Conservation (phyloP, 2,113 vertebrate species). For the Physeter macrocephalus region DNA sequence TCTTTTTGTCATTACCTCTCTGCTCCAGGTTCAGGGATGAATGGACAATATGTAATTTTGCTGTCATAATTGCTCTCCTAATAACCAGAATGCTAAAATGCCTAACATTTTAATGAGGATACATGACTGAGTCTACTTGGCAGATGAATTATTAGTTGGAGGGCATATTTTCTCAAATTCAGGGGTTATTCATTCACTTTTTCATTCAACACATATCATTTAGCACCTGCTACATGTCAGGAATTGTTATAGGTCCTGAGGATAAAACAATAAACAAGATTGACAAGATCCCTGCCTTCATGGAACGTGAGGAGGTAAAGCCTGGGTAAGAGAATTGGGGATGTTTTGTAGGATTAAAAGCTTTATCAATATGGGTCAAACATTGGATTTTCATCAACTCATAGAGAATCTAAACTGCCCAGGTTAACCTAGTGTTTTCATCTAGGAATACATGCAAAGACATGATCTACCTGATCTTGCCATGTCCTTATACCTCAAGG, state of each 20-base stretch:
- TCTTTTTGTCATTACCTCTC: neutral
- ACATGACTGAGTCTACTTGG: neutral
- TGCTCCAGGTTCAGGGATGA: neutral
- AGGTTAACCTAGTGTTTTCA: neutral
- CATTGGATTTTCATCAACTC: neutral
- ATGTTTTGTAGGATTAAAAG: neutral
- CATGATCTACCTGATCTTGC: neutral
- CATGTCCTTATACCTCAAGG: neutral
- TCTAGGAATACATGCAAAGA: neutral
- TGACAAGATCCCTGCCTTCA: neutral
- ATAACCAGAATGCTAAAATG: neutral
- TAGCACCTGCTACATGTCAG: neutral
- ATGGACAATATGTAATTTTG: neutral
- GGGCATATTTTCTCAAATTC: neutral
- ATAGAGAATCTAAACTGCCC: neutral
- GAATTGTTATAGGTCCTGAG: neutral
- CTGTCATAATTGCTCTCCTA: neutral
- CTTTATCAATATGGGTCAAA: neutral
- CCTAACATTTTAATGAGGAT: neutral
- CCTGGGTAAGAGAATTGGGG: fast-evolving
- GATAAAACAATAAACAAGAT: neutral
- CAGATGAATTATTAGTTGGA: neutral
- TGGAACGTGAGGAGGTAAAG: neutral
- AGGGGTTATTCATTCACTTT: neutral
- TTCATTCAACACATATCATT: neutral